Conservation (phyloP, 2,888 invertebrate species). For the Cryptophagus acutangulus region DNA sequence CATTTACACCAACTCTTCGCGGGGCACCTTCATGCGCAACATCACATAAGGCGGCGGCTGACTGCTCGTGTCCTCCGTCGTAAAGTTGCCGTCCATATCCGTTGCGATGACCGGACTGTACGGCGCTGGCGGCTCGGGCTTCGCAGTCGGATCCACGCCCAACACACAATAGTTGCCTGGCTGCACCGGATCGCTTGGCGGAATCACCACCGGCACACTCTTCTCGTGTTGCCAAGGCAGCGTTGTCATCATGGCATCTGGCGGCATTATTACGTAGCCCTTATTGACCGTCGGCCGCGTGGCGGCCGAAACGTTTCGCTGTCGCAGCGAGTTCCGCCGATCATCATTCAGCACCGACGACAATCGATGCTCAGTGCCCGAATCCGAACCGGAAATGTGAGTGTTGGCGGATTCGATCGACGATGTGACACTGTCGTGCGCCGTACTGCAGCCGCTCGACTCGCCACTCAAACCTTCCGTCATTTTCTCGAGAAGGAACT, state of each 20-base stretch:
- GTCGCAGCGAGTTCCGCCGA: slow-evolving; percentile 33
- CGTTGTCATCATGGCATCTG: slow-evolving; percentile 16
- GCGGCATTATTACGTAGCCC: slow-evolving; percentile 33
- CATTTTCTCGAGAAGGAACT: slow-evolving; percentile 7
- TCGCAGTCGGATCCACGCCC: slow-evolving; percentile 25
- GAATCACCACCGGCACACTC: slow-evolving; percentile 10
- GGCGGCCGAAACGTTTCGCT: slow-evolving; percentile 30
- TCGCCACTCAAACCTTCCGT: slow-evolving; percentile 43
- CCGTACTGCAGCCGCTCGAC: slow-evolving; percentile 56
- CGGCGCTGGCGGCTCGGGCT: not conserved
- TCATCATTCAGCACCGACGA: slow-evolving; percentile 31
- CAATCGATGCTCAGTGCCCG: slow-evolving; percentile 47
- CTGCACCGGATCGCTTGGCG: slow-evolving; percentile 8
- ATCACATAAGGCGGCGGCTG: too few species aligned
- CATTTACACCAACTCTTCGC: too few species aligned
- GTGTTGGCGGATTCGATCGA: slow-evolving; percentile 53
- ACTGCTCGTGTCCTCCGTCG: too few species aligned
- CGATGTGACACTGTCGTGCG: slow-evolving; percentile 54
- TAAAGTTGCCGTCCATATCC: too few species aligned
- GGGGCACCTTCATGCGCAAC: too few species aligned
- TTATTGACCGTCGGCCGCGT: too few species aligned
- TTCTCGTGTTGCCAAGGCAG: not conserved
- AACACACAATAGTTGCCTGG: slow-evolving; percentile 36
- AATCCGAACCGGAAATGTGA: slow-evolving; percentile 49
- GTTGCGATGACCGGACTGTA: slow-evolving; percentile 2